Percentiles rank a stretch among this genome's conserved stretches.
These are phyloP conservation scores for Ypsolopha scabrella DNA, from an alignment of 2,888 invertebrate genomes.

Conservation along the genomic window DNA sequence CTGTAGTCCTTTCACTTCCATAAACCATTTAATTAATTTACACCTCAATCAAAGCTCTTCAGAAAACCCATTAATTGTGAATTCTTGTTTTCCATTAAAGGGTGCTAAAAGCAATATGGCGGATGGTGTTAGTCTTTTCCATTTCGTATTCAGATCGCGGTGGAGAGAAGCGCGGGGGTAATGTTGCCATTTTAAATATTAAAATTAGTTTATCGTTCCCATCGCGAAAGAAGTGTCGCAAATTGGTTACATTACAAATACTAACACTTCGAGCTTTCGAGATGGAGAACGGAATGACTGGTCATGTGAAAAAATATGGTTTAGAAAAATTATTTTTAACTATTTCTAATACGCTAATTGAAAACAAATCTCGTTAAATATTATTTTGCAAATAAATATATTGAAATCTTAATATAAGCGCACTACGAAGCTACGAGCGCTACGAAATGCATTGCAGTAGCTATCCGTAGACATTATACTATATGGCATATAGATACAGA, in stretches of 20 bases:
- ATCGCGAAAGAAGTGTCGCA: conserved; percentile 34
- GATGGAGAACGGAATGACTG: neutral
- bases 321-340: no score
- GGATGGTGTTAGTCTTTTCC: conserved; percentile 24
- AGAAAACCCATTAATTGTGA: conserved; percentile 33
- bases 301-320: no score
- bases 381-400: no score
- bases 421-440: no score
- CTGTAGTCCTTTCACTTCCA: no score
- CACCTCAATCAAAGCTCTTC: conserved; percentile 46
- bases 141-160: conserved; percentile 58
- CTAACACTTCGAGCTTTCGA: conserved; percentile 1
- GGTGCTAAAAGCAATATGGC: conserved; percentile 63
- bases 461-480: no score
- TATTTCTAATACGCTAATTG: no score
- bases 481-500: no score
- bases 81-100: conserved; percentile 41
- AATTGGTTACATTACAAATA: conserved; percentile 12
- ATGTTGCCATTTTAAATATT: conserved; percentile 61
- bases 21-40: conserved; percentile 27
- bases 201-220: conserved; percentile 44
- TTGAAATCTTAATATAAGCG: no score
- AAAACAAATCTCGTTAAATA: no score
- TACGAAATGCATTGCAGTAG: no score
- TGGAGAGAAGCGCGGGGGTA: conserved; percentile 42